Percentiles rank a stretch among this genome's conserved stretches.
phyloP scores from a whole-genome alignment of 92 coral and sea anemone species.

The Umimayanthus kanabou region DNA sequence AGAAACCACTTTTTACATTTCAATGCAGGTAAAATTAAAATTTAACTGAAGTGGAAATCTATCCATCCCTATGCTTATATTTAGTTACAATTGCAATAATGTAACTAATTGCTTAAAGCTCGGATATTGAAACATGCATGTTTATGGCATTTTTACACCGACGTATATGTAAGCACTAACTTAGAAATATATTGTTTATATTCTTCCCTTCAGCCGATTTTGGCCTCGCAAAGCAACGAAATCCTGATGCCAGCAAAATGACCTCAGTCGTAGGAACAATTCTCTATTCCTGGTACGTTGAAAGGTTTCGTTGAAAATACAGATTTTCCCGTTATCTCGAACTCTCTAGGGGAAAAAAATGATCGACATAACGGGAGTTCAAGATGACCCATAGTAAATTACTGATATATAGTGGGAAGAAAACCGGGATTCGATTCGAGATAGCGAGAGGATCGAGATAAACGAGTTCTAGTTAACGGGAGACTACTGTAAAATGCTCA shows the following conservation, averaged over 20 bases:
- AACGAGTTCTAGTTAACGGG: too few relatives aligned
- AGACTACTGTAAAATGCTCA: background rate
- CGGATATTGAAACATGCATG: background rate
- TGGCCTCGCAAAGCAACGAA: constrained; percentile 97
- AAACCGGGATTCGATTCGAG: too few relatives aligned
- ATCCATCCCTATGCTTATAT: background rate
- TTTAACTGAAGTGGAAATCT: too few relatives aligned
- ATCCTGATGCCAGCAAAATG: constrained; percentile 98
- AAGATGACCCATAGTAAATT: too few relatives aligned
- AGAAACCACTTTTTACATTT: too few relatives aligned
- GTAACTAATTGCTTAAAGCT: background rate
- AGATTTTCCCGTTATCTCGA: too few relatives aligned
- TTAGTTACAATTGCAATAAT: too few relatives aligned
- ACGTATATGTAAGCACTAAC: background rate
- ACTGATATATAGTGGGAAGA: too few relatives aligned
- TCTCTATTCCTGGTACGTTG: constrained; percentile 87
- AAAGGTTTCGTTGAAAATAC: background rate
- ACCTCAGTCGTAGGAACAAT: constrained; percentile 98
- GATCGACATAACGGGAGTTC: too few relatives aligned
- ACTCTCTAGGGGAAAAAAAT: too few relatives aligned
- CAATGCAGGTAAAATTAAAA: too few relatives aligned
- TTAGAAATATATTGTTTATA: background rate
- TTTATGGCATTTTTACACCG: background rate
- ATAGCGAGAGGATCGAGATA: too few relatives aligned
- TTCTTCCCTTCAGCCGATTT: constrained; percentile 77